Evolutionary conservation across 1,140 invertebrate genomes (phyloP), one percentile per base, ranked within the genome.

Genomic region (Coboldia fuscipes): DNA sequence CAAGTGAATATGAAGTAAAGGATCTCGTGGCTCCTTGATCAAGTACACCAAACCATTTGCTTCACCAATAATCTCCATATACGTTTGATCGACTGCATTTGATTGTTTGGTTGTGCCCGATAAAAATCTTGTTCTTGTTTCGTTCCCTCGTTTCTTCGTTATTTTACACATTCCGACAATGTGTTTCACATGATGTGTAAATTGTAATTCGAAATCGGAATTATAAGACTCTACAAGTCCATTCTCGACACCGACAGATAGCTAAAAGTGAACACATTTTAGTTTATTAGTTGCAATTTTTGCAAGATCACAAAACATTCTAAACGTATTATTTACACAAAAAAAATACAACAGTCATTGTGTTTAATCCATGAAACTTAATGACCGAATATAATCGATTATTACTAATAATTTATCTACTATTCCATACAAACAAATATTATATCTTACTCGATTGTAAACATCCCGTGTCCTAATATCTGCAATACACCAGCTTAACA

Each of bases 401-500:
- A 26, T 9, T n/a, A n/a, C 9, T 9, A 9, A 26, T 26, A 26
- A 26, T 9, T 9, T n/a, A 26, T 26, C 24, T 26, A 9, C 9
- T n/a, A n/a, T 9, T 26, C 24, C 9, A 26, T 9, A 26, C n/a
- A n/a, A 9, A n/a, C 24, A n/a, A 26, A 26, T 9, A 26, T 9
- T 9, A 9, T 9, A 26, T 16, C 20, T 32, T 20, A 32, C 30
- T 60, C 65, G 64, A 42, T 68, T 56, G 33, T 54, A 57, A 31
- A 51, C 59, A 29, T 63, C 64, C 26, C 66, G 61, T 40, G 62
- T 62, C 28, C 62, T 54, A 21, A 73, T 70, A 42, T 73, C 68
- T 14, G 66, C 64, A 21, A 72, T 66, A 23, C 70, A 63, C 75
- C 75, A 79, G 3, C 75, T 75, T 38, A 79, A 46, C 76, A 81